Evolutionary conservation across 2,797 vertebrate species (phyloP), one percentile per base, ranked within the genome.

Genomic region (Echeneis naucrates): DNA sequence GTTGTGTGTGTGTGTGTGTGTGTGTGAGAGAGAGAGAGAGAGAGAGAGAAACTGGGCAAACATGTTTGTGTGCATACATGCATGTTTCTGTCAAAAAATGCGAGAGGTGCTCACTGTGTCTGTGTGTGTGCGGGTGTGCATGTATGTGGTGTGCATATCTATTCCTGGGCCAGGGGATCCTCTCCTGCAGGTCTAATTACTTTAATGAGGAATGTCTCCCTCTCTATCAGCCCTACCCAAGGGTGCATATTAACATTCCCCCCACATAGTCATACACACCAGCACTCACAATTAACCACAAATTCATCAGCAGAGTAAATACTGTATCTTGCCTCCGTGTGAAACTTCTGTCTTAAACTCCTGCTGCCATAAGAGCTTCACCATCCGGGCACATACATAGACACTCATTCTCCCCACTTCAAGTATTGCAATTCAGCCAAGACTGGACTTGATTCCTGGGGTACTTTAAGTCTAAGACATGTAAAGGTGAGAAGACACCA

Each of bases 131-230:
- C 89, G 89, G 92, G 55, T 55, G 63, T 55, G 47, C 67, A 68
- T 66, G 8, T 30, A 37, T 81, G 51, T 8, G 56, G 83, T 69
- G 80, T 88, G 77, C 60, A 75, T 77, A 79, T 87, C 80, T 85
- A 84, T 88, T 89, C 60, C 66, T 89, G 85, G 89, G 79, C 73
- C 11, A 63, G 87, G 88, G 86, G 82, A 90, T 84, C 83, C 85
- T 90, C 80, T 90, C 88, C 88, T 92, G 80, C 84, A 91, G 90
- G 89, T 91, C 82, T 92, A 92, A 92, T 92, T 92, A 92, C 90
- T 87, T 89, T 91, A 92, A 92, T 91, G 87, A 92, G 89, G 79
- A 66, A 89, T 81, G 74, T 85, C 83, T 91, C 83, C 79, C 77
- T 85, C 84, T 85, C 80, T 82, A 82, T 85, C 86, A 85, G 77